Evolutionary conservation across 2,888 invertebrate genomes (phyloP).

Genomic region (Conchocele bisecta): DNA sequence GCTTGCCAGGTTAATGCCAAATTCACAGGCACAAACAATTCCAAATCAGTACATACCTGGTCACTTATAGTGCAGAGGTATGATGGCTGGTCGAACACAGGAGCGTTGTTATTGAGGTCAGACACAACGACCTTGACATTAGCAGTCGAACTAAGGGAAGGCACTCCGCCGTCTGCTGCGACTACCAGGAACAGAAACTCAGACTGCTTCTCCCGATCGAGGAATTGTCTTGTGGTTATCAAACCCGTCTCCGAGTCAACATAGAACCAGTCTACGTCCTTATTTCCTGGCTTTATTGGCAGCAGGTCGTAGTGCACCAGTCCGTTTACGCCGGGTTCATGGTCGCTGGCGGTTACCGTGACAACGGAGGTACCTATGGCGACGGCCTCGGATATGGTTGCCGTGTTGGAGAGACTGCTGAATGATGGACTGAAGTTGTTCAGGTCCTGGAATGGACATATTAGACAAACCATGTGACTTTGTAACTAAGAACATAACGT

Average conservation of each 20-base stretch:
- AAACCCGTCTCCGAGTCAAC: constrained; percentile 90
- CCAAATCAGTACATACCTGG: no score
- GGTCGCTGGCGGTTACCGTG: constrained; percentile 78
- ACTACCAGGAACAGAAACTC: constrained; percentile 91
- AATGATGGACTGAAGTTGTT: constrained; percentile 82
- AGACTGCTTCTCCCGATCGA: constrained; percentile 82
- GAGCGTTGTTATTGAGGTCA: constrained; percentile 96
- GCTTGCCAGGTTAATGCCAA: no score
- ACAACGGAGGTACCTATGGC: constrained; percentile 79
- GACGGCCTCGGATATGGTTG: constrained; percentile 80
- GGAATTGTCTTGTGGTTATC: constrained; percentile 86
- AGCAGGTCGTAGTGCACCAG: constrained; percentile 89
- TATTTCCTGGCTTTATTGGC: constrained; percentile 65
- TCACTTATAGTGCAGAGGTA: constrained; percentile 91
- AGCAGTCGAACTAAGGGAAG: constrained; percentile 90
- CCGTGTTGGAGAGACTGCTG: constrained; percentile 70
- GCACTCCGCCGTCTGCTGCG: constrained; percentile 93
- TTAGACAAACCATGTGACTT: not conserved
- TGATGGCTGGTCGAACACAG: constrained; percentile 84
- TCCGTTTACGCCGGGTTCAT: constrained; percentile 81
- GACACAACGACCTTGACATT: constrained; percentile 90
- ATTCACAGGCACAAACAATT: no score
- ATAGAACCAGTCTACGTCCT: constrained; percentile 88
- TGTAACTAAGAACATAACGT: not conserved
- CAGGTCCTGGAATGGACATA: constrained; percentile 84